These are phyloP conservation scores for Zaprionus ornatus DNA, from an alignment of 1,140 invertebrate species.

Conservation along the genomic window DNA sequence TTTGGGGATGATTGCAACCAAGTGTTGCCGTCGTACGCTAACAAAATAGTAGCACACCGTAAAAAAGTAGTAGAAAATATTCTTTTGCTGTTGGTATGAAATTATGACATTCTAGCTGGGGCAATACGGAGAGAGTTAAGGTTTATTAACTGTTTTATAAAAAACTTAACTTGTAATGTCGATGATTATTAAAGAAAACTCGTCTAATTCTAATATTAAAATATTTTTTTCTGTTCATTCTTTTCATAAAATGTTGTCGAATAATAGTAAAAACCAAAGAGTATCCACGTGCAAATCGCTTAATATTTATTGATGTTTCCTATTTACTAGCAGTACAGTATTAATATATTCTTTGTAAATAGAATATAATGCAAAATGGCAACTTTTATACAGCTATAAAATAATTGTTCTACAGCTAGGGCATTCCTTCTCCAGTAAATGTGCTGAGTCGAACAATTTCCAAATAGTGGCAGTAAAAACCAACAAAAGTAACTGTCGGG, in stretches of 20 bases:
- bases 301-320: background rate
- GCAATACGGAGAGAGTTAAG: background rate
- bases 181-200: background rate
- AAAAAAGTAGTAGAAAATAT: slow-evolving; percentile 21
- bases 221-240: too few species aligned
- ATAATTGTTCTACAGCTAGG: background rate
- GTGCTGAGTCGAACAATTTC: background rate
- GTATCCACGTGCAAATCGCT: too few species aligned
- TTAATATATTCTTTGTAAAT: background rate
- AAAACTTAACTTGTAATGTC: background rate
- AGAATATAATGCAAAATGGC: background rate
- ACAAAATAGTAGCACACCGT: slow-evolving; percentile 17
- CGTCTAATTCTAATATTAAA: too few species aligned
- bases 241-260: too few species aligned
- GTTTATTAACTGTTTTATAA: background rate
- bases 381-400: background rate
- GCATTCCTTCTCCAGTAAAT: background rate
- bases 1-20: slow-evolving; percentile 62
- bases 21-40: slow-evolving; percentile 47
- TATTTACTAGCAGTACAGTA: background rate
- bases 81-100: background rate
- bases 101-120: background rate
- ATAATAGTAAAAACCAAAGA: too few species aligned
- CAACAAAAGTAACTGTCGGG: slow-evolving; percentile 13
- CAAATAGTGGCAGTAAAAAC: slow-evolving; percentile 27